phyloP scores from a whole-genome alignment of 2,797 vertebrate species.

The Mormyrus hasselquistii region DNA sequence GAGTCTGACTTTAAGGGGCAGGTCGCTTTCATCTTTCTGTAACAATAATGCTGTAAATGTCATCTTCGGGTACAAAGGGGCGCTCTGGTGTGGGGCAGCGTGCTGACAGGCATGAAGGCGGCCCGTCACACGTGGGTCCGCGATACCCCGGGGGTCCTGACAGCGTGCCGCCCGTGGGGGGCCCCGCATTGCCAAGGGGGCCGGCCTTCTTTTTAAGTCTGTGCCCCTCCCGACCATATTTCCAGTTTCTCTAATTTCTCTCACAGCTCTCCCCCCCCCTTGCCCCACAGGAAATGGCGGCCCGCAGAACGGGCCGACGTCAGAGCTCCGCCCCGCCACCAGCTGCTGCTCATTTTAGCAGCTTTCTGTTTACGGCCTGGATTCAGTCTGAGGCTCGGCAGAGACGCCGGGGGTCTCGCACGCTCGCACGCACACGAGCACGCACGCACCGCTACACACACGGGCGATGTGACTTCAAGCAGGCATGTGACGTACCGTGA shows the following conservation, averaged over 20 bases:
- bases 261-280: conserved; percentile 18
- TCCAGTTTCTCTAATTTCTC: not conserved
- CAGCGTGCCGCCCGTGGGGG: not conserved
- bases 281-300: conserved; percentile 22
- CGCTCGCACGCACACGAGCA: not conserved
- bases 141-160: conserved; percentile 25
- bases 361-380: conserved; percentile 44
- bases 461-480: not conserved
- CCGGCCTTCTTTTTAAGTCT: conserved; percentile 38
- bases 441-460: conserved; percentile 29
- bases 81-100: conserved; percentile 57
- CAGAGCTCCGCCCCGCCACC: conserved; percentile 66
- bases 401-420: not conserved
- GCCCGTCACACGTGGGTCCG: conserved; percentile 39
- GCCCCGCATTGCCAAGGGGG: not conserved
- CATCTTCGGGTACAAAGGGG: conserved; percentile 45
- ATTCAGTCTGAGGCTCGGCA: not conserved
- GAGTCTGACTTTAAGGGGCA: conserved; percentile 50
- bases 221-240: not conserved
- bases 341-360: conserved; percentile 77
- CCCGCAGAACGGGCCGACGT: conserved; percentile 56
- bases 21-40: conserved; percentile 64
- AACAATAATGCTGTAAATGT: conserved; percentile 64
- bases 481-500: not conserved
- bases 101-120: conserved; percentile 64